Base-by-base conservation (phyloP, 2,797 vertebrate genomes). In the Silurus lanzhouensis region DNA sequence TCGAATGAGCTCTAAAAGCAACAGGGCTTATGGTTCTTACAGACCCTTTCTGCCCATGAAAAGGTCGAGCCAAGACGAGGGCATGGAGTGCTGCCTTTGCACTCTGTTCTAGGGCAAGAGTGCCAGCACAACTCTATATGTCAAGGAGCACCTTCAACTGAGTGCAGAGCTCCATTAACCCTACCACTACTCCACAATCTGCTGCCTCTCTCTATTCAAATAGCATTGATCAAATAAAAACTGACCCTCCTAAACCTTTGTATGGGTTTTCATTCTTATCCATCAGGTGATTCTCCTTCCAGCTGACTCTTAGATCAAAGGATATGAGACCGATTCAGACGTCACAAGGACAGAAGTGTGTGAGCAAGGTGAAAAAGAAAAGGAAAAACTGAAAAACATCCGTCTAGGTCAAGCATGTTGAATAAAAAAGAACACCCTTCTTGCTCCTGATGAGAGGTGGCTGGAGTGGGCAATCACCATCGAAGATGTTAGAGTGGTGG, bases 11-110 rank as follows among this genome's bases (percentile, higher is more conserved):
- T 93, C 91, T 90, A 88, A 90, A 93, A 93, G 91, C 91, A 92
- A 91, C 91, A 91, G 88, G 91, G 90, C 91, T 94, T 93, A 93
- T 89, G 92, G 90, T 87, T 89, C 88, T 90, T 91, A 46, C 22
- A 63, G 57, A 72, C 31, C 92, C 93, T 93, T 91, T 88, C 88
- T 92, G 89, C 85, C 77, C 87, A 82, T 83, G 78, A 72, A 88
- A 86, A 86, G 88, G 87, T 88, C 87, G 84, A 17, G 76, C 83
- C 86, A 83, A 86, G 75, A 83, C 5, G 27, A 63, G 74, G 46
- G 74, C 81, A 72, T 52, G 63, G 12, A 61, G 72, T 2, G 14
- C 38, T 22, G 20, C 60, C 25, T 80, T 20, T 31, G 1, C 55
- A 31, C 63, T 82, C 80, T 61, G 72, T 82, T 77, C 52, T 52